Evolutionary conservation across 2,113 vertebrate genomes (phyloP).

Genomic region (Malurus melanocephalus): DNA sequence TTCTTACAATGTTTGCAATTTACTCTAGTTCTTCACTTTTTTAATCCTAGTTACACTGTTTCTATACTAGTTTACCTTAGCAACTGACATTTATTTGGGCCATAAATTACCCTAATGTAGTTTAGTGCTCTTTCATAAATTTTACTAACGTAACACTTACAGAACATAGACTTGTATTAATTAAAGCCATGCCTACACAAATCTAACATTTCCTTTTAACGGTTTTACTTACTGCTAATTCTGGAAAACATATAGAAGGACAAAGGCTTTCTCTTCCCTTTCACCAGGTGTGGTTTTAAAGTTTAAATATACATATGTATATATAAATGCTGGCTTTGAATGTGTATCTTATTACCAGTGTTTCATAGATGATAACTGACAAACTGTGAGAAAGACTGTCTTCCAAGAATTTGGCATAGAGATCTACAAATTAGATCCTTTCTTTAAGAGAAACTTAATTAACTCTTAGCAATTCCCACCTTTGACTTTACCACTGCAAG

Average conservation of each 20-base stretch:
- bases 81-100: constrained; percentile 64
- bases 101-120: constrained; percentile 66
- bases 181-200: constrained; percentile 57
- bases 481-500: neutral
- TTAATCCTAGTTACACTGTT: constrained; percentile 41
- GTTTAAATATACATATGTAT: neutral
- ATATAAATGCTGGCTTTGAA: neutral
- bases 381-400: neutral
- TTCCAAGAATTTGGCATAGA: neutral
- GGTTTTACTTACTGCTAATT: neutral
- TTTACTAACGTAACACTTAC: constrained; percentile 51
- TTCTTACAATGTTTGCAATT: constrained; percentile 38
- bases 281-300: neutral
- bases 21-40: constrained; percentile 36
- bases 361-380: neutral
- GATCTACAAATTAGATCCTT: neutral
- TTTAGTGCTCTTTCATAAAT: constrained; percentile 58
- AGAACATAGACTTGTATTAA: constrained; percentile 38
- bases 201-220: constrained; percentile 46
- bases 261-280: constrained; percentile 20
- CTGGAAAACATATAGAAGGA: neutral
- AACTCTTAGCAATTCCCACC: neutral
- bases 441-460: neutral
- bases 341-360: neutral
- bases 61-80: constrained; percentile 44